These are phyloP conservation scores for Torymus tubicola DNA, from an alignment of 2,888 invertebrate genomes.

Conservation along the genomic window DNA sequence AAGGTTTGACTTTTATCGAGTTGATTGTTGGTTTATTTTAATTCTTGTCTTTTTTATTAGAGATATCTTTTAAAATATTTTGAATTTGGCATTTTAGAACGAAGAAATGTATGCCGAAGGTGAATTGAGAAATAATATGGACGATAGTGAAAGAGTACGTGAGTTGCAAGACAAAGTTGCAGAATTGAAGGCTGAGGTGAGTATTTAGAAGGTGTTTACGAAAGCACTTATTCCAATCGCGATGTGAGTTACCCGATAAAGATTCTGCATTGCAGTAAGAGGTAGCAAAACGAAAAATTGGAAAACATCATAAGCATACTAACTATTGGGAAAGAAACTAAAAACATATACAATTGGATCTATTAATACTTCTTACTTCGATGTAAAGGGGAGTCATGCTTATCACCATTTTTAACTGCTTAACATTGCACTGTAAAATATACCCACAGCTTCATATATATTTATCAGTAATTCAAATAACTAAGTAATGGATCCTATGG, in stretches of 20 bases:
- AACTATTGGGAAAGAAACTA: constrained; percentile 13
- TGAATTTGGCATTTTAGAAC: constrained; percentile 81
- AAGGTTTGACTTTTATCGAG: constrained; percentile 80
- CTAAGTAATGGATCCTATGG: constrained; percentile 33
- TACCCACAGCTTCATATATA: constrained; percentile 57
- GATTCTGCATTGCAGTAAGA: constrained; percentile 51
- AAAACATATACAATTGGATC: not conserved
- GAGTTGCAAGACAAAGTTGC: constrained; percentile 95
- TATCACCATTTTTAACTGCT: constrained; percentile 57
- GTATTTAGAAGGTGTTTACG: constrained; percentile 61
- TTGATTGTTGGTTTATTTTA: not conserved
- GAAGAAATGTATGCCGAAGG: constrained; percentile 96
- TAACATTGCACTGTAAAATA: constrained; percentile 62
- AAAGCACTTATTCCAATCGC: constrained; percentile 16
- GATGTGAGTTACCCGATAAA: constrained; percentile 41
- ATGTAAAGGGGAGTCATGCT: constrained; percentile 51
- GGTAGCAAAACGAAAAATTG: constrained; percentile 30
- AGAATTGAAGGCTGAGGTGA: constrained; percentile 95
- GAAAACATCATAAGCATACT: constrained; percentile 4
- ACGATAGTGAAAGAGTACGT: constrained; percentile 90
- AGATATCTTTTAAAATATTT: too few relatives aligned
- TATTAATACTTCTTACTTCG: constrained; percentile 44
- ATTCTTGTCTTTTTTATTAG: not conserved
- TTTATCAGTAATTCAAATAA: constrained; percentile 54
- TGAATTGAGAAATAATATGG: constrained; percentile 90